Base-by-base conservation (phyloP, 2,113 vertebrate genomes). In the Taurulus bubalis region DNA sequence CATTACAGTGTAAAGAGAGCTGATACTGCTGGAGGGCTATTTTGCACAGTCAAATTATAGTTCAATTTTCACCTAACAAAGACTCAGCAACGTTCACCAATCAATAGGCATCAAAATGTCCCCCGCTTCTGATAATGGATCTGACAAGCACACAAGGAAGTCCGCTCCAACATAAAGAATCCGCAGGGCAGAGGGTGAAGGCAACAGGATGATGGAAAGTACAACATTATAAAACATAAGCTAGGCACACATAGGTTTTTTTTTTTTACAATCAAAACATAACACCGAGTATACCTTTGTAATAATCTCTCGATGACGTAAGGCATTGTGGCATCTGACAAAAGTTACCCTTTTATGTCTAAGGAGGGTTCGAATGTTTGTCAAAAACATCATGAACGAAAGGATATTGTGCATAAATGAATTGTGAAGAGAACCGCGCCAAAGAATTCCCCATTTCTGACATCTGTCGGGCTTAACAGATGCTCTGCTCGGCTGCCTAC, bases 61-160 rank as follows among this genome's bases (percentile, higher is more conserved):
- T 85, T 91, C 51, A 83, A 90, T 91, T 91, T 90, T 59, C 64
- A 87, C 80, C 85, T 66, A 84, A 89, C 77, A 88, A 77, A 89
- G 84, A 83, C 74, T 87, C 85, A 62, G 79, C 84, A 82, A 86
- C 82, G 71, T 78, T 85, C 77, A 14, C 60, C 71, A 42, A 81
- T 91, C 88, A 56, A 89, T 86, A 80, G 12, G 66, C 81, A 77
- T 89, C 89, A 87, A 87, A 88, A 88, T 59, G 85, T 71, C 75
- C 74, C 38, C 67, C 6, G 56, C 63, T 75, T 66, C 70, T 79
- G 67, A 77, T 85, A 90, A 90, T 47, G 58, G 77, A 85, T 85
- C 65, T 75, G 70, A 89, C 71, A 79, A 80, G 75, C 69, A 55
- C 47, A 82, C 0, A 16, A 75, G 71, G 32, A 85, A 80, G 67